Evolutionary conservation across 2,888 invertebrate species (phyloP), one percentile per base, ranked within the genome.

Genomic region (Eupithecia abbreviata): DNA sequence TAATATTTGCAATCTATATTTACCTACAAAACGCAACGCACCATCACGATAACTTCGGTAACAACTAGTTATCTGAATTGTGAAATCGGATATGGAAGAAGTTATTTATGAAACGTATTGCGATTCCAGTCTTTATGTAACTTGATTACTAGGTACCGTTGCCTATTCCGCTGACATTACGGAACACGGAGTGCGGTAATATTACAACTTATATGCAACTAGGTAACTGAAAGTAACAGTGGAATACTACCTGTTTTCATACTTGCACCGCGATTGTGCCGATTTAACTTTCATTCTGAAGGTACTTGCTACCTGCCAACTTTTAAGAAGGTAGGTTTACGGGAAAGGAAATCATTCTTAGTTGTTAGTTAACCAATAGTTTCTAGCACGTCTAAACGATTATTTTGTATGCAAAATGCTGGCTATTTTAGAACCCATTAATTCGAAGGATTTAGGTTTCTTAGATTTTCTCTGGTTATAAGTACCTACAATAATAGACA

Each of bases 51-150:
- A 83, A 84, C 79, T 84, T 85, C 80, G 80, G 80, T 87, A 87
- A 85, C 82, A 82, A 80, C 81, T 82, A 80, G 84, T 84, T 84
- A 85, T 84, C 80, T 80, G 79, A 82, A 83, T 84, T 84, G 86
- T 84, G 86, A 85, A 86, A 86, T 82, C 84, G 83, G 85, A 86
- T 86, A 86, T 85, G 83, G 80, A 85, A 84, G 84, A 82, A 79
- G 75, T 81, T 79, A 80, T 82, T 84, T 84, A 85, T 84, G 84
- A 86, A 85, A 84, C 82, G 79, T 82, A 84, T 84, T 84, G 82
- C 80, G 77, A 81, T 78, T 84, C 77, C 72, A 82, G 81, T 79
- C 77, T 83, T 84, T 86, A 85, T 85, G 83, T 85, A 86, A 87
- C 76, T 65, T 80, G 77, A 82, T 81, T 80, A 75, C 79, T 77